Conservation (phyloP, 2,888 invertebrate species). For the Drosophila hawaiiensis region DNA sequence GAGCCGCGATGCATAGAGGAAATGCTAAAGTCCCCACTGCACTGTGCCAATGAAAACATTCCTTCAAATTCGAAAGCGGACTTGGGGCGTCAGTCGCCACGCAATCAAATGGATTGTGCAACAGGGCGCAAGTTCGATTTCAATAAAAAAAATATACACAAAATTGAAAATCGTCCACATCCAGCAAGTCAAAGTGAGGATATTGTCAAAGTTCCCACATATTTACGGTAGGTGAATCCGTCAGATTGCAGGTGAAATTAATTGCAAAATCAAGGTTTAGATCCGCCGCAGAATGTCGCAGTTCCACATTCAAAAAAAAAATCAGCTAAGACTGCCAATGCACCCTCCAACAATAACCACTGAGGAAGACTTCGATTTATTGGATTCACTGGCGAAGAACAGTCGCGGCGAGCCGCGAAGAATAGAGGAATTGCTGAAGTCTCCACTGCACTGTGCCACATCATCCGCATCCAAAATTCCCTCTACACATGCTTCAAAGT, state of each 20-base stretch:
- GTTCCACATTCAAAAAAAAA: background rate
- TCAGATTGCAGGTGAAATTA: background rate
- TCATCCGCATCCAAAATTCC: background rate
- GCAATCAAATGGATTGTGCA: background rate
- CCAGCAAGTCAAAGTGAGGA: background rate
- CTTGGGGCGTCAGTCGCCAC: background rate
- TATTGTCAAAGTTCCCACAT: background rate
- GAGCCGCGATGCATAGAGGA: background rate
- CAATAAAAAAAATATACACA: constrained; percentile 2
- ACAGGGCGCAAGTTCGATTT: constrained; percentile 5
- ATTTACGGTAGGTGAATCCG: background rate
- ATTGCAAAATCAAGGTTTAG: background rate
- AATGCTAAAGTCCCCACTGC: constrained; percentile 7
- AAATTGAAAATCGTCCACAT: background rate
- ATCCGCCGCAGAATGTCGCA: too few species aligned
- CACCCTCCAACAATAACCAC: background rate
- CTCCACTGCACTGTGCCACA: constrained; percentile 24
- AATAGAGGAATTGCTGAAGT: constrained; percentile 15
- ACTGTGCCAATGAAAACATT: background rate
- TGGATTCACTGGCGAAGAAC: constrained; percentile 5
- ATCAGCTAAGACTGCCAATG: background rate
- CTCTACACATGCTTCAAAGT: background rate
- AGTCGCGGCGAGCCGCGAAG: constrained; percentile 17
- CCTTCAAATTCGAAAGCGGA: background rate
- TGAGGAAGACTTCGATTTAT: background rate